Conservation (phyloP, 2,888 invertebrate species). For the Phyto melanocephala region DNA sequence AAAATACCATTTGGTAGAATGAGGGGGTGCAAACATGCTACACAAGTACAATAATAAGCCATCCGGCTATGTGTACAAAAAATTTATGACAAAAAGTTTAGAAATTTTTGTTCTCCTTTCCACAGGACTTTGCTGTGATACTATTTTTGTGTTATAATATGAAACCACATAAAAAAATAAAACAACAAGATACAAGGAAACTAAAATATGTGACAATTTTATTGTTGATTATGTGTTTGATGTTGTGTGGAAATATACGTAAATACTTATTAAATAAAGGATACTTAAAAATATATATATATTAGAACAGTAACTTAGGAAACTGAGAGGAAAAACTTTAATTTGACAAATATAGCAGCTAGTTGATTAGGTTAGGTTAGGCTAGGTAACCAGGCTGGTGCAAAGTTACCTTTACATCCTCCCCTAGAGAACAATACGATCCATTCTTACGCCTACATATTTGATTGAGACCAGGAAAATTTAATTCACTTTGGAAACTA, state of each 20-base stretch:
- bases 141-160: constrained; percentile 5
- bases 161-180: background rate
- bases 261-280: constrained; percentile 26
- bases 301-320: background rate
- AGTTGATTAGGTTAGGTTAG: too few species aligned
- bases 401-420: too few species aligned
- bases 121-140: background rate
- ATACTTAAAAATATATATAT: background rate
- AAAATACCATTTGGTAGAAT: background rate
- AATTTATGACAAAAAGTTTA: background rate
- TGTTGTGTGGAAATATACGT: constrained; percentile 25
- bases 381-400: too few species aligned
- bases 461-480: too few species aligned
- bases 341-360: too few species aligned
- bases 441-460: too few species aligned
- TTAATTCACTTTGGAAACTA: too few species aligned
- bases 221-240: constrained; percentile 45
- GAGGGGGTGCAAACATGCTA: too few species aligned
- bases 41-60: background rate
- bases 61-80: constrained; percentile 7
- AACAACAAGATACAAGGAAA: background rate
- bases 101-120: background rate
- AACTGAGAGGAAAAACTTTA: background rate
- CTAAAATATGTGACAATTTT: constrained; percentile 46
- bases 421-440: too few species aligned